Base-by-base conservation (phyloP, 2,797 vertebrate genomes). In the Tangara arthus region DNA sequence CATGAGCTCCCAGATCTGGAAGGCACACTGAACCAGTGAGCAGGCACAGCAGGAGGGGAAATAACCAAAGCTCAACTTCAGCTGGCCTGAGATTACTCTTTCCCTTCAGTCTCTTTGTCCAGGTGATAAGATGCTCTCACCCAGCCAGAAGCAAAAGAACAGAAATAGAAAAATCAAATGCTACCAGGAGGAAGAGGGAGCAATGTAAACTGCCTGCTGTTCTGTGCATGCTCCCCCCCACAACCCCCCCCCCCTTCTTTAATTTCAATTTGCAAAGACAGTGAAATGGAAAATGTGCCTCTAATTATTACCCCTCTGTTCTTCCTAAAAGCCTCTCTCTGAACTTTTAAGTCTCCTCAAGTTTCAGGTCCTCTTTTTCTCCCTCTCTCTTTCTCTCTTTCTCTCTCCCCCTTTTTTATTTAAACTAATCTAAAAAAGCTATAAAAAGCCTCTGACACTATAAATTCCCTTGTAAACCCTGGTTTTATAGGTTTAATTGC, bases 401-500 rank as follows among this genome's bases (percentile, higher is more conserved):
- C 92, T 89, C 89, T 95, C 97, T 75, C 95, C 92, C 78, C 18
- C 27, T 81, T 92, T 96, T 97, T 97, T 97, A 98, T 98, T 98
- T 98, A 98, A 98, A 97, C 97, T 98, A 97, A 98, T 98, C 98
- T 98, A 94, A 97, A 98, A 98, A 98, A 97, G 97, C 98, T 97
- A 98, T 98, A 98, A 98, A 98, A 97, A 97, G 96, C 95, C 97
- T 97, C 97, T 96, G 95, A 98, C 97, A 97, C 98, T 97, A 98
- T 98, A 98, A 98, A 98, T 96, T 97, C 94, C 96, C 98, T 98
- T 97, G 97, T 98, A 98, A 98, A 98, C 97, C 92, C 89, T 49
- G 64, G 93, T 94, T 98, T 98, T 98, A 98, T 98, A 96, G 97
- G 96, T 98, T 98, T 98, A 98, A 98, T 98, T 98, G 98, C 97